These are phyloP conservation scores for Dendropsophus ebraccatus DNA, from an alignment of 2,113 vertebrate genomes.

Conservation along the genomic window DNA sequence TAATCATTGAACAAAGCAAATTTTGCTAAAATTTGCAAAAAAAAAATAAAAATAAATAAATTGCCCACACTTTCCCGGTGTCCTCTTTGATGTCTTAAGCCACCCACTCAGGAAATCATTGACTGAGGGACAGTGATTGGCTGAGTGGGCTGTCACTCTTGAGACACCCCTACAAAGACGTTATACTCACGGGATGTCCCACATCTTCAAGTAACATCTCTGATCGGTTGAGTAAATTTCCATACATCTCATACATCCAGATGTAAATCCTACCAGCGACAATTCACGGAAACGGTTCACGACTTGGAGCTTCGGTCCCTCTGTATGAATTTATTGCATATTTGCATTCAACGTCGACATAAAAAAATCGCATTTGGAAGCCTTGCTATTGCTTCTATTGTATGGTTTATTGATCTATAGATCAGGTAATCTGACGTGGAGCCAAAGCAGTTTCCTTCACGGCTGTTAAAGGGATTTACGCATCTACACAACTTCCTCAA, in stretches of 20 bases:
- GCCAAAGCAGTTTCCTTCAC: neutral
- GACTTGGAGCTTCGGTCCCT: neutral
- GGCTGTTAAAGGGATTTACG: neutral
- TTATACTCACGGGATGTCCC: too few relatives aligned
- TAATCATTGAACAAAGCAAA: too few relatives aligned
- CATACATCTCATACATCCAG: neutral
- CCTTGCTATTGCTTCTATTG: neutral
- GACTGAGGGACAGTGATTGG: too few relatives aligned
- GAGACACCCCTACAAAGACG: too few relatives aligned
- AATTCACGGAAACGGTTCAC: neutral
- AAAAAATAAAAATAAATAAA: too few relatives aligned
- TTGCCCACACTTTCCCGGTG: too few relatives aligned
- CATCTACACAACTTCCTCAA: neutral
- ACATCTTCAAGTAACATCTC: neutral
- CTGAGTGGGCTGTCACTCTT: too few relatives aligned
- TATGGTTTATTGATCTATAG: slow-evolving; percentile 1
- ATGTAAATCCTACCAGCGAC: neutral
- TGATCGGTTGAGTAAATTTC: neutral
- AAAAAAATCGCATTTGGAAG: neutral
- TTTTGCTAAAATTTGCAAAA: too few relatives aligned
- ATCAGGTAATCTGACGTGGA: neutral
- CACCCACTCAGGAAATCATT: too few relatives aligned
- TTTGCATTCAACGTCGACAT: neutral
- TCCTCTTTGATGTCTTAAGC: too few relatives aligned
- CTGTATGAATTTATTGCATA: neutral